Base-by-base conservation (phyloP, 1,140 invertebrate genomes). In the Danaus plexippus region DNA sequence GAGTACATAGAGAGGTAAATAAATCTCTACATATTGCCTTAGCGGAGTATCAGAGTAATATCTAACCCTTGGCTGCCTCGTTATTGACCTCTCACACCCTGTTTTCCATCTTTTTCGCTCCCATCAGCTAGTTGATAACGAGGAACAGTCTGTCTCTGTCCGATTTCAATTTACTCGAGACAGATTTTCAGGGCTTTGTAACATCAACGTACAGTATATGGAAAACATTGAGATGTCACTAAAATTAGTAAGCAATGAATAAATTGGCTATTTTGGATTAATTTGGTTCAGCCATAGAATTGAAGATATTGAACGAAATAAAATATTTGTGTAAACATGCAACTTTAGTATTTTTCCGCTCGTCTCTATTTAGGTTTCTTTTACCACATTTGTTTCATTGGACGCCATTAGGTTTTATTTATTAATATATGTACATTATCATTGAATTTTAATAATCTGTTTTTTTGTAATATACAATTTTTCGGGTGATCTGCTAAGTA, bases 131-230 rank as follows among this genome's bases (percentile, higher is more conserved):
- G 9, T 52, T 46, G 52, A 62, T 57, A 47, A 46, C 60, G 32
- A 12, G 10, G 13, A 57, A 53, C 56, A 57, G 65, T 69, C 75
- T 49, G 49, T 88, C 85, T 79, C 76, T 56, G 63, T 88, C 79
- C 69, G 73, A 87, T 87, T 87, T 86, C 85, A 87, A 88, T 88
- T 88, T 85, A 86, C 85, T 87, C 80, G 81, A 85, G 80, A 82
- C 69, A 78, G 79, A 80, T 83, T 85, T 83, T 85, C 79, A 80
- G 75, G 76, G 73, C 74, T 86, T 82, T 77, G 73, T 73, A 70
- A 77, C 73, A 85, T 81, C 66, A 66, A 67, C 61, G 64, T 52
- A 47, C 45, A 74, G 77, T 72, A 76, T 61, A 77, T n/a, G 62
- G 22, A 50, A 60, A 54, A 69, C 52, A 22, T 43, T 46, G 13